Conservation (phyloP, 2,888 invertebrate species). For the Itoplectis maculator region DNA sequence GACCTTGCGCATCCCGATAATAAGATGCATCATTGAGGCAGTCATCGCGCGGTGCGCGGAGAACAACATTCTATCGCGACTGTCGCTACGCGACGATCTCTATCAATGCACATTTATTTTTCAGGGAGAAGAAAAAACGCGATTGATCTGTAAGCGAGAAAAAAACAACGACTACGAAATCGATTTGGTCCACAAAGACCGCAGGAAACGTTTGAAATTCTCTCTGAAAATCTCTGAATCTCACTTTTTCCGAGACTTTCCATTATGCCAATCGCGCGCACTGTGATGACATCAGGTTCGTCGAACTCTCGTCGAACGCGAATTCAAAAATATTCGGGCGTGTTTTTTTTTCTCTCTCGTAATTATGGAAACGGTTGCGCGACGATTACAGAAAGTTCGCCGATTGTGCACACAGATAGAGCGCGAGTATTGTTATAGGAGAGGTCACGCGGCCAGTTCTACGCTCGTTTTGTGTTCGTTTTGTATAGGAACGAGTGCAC, state of each 20-base stretch:
- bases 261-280: no score
- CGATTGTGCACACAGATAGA: background rate
- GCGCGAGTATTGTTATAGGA: slow-evolving; percentile 7
- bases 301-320: background rate
- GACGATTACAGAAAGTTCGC: slow-evolving; percentile 9
- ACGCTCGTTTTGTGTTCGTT: slow-evolving; percentile 5
- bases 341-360: background rate
- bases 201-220: no score
- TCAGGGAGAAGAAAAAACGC: background rate
- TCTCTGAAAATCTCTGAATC: background rate
- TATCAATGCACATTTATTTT: background rate
- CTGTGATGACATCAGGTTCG: no score
- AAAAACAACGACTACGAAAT: no score
- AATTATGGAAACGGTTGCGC: background rate
- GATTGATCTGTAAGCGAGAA: no score
- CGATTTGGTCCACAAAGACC: no score
- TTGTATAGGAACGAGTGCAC: slow-evolving; percentile 69
- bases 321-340: background rate
- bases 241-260: no score
- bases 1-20: background rate
- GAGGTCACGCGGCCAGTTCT: background rate
- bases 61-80: background rate
- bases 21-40: slow-evolving; percentile 4
- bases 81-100: background rate
- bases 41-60: background rate